Conservation (phyloP, 92 coral and sea anemone species). For the Virgularia gustaviana region DNA sequence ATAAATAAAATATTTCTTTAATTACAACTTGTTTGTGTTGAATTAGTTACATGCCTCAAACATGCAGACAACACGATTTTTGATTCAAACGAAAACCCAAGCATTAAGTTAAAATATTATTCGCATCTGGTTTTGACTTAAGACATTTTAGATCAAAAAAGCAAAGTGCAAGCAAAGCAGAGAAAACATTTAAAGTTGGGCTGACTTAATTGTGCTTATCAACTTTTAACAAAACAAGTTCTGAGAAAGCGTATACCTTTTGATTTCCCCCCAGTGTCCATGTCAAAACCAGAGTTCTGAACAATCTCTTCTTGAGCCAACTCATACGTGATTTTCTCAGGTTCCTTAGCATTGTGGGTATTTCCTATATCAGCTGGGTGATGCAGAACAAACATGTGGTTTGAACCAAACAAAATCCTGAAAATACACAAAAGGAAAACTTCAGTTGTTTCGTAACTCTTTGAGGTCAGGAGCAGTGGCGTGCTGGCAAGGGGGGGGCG, state of each 20-base stretch:
- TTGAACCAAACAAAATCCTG: slow-evolving; percentile 87
- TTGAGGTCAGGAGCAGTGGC: too few relatives aligned
- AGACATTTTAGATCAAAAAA: neutral
- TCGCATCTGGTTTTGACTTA: neutral
- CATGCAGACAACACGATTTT: too few relatives aligned
- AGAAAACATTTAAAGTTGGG: neutral
- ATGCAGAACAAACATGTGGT: slow-evolving; percentile 74
- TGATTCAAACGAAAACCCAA: too few relatives aligned
- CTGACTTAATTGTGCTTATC: neutral
- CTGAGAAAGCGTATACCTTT: slow-evolving; percentile 58
- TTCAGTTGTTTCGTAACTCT: too few relatives aligned
- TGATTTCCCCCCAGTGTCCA: slow-evolving; percentile 82
- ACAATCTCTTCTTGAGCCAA: slow-evolving; percentile 93
- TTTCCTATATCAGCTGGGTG: slow-evolving; percentile 65
- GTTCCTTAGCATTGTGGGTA: slow-evolving; percentile 52
- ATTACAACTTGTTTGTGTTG: too few relatives aligned
- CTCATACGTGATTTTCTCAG: slow-evolving; percentile 74
- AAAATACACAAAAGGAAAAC: neutral
- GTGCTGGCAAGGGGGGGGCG: too few relatives aligned
- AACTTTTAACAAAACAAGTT: neutral
- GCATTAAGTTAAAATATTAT: neutral
- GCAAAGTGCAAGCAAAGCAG: neutral
- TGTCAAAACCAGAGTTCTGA: slow-evolving; percentile 76
- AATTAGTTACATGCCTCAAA: too few relatives aligned
- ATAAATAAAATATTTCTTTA: too few relatives aligned